Conservation (phyloP, 1,140 invertebrate species). For the Metopolophium dirhodum region DNA sequence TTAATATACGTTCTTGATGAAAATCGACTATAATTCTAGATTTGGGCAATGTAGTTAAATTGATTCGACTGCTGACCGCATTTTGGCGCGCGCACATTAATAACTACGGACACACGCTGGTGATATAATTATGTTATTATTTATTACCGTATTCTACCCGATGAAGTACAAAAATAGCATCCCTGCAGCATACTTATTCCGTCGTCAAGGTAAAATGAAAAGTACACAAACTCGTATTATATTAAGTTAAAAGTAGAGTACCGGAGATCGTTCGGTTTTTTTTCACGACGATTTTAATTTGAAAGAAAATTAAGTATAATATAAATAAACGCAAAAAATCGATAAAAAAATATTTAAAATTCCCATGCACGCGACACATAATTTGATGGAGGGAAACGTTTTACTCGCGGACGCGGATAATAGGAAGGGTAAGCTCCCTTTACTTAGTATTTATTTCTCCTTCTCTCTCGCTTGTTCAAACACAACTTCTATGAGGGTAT, state of each 20-base stretch:
- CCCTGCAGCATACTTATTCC: not conserved
- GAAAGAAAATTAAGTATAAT: not conserved
- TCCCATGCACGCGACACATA: not conserved
- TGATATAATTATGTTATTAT: conserved; percentile 4
- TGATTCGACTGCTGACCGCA: not conserved
- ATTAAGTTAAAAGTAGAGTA: not conserved
- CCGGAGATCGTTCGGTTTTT: not conserved
- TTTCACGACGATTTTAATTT: not conserved
- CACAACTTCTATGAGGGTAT: not conserved
- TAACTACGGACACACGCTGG: not conserved
- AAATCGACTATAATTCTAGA: not conserved
- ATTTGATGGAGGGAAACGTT: not conserved
- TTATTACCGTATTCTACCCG: not conserved
- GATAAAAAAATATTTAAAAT: conserved; percentile 13
- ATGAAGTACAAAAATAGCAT: not conserved
- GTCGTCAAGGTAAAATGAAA: not conserved
- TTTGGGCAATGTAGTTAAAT: not conserved
- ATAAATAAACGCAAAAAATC: not conserved
- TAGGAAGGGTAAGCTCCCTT: not conserved
- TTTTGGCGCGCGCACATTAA: not conserved
- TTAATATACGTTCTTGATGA: no score
- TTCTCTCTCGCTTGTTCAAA: not conserved
- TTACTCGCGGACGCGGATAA: not conserved
- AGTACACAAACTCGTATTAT: conserved; percentile 26
- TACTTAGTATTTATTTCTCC: not conserved